Evolutionary conservation across 2,888 invertebrate genomes (phyloP).

Genomic region (Melieria crassipennis): DNA sequence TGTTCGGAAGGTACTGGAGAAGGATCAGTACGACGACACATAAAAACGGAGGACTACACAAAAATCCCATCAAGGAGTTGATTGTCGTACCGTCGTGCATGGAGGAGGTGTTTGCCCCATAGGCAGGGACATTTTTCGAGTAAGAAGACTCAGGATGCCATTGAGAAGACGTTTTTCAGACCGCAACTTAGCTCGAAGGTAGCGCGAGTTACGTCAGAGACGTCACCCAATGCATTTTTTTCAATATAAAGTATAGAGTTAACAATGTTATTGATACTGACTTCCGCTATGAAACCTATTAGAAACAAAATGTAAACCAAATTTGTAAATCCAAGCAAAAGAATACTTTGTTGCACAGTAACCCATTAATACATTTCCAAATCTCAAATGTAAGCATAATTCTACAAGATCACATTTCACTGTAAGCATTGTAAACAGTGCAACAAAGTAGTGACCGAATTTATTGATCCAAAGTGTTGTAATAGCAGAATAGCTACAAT

Average conservation of each 20-base stretch:
- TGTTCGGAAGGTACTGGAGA: conserved; percentile 33
- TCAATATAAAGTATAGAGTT: no score
- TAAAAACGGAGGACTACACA: conserved; percentile 37
- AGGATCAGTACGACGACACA: conserved; percentile 26
- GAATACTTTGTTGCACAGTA: conserved; percentile 1
- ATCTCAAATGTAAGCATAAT: neutral
- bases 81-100: conserved; percentile 56
- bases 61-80: conserved; percentile 34
- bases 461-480: no score
- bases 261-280: no score
- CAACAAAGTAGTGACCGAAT: neutral
- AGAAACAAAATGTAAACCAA: neutral
- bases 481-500: no score
- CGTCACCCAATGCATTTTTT: no score
- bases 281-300: no score
- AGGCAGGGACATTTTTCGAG: conserved; percentile 57
- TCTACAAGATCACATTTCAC: conserved; percentile 1
- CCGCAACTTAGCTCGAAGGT: conserved; percentile 23
- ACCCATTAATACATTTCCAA: neutral
- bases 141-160: conserved; percentile 46
- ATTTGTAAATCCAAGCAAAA: neutral
- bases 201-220: neutral
- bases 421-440: neutral
- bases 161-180: conserved; percentile 46
- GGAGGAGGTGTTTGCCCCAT: conserved; percentile 49